These are phyloP conservation scores for Astreopora myriophthalma DNA, from an alignment of 64 coral and sea anemone species.

Conservation along the genomic window DNA sequence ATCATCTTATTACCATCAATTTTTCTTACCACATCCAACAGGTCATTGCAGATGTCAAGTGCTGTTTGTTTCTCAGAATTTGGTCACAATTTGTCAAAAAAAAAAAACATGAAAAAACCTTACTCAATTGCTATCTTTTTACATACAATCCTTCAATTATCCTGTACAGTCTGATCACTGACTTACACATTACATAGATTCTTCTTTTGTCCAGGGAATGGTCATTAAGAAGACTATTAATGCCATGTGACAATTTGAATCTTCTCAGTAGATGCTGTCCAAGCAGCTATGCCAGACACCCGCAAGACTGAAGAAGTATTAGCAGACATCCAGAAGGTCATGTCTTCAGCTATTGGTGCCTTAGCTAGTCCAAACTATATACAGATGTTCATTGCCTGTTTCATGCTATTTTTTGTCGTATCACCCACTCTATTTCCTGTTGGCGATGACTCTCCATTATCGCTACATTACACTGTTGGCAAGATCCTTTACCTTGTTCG, in stretches of 20 bases:
- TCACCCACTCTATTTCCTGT: conserved; percentile 63
- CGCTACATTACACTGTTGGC: conserved; percentile 35
- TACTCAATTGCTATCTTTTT: too few relatives aligned
- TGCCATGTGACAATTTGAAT: background rate
- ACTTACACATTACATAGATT: too few relatives aligned
- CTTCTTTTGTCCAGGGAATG: too few relatives aligned
- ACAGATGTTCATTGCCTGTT: conserved; percentile 25
- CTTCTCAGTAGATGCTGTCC: background rate
- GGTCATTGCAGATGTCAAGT: too few relatives aligned
- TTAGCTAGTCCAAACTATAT: conserved; percentile 25
- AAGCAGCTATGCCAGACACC: background rate
- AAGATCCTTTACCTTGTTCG: conserved; percentile 63
- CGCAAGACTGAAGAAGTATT: conserved; percentile 57
- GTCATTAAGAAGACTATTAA: too few relatives aligned
- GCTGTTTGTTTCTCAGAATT: too few relatives aligned
- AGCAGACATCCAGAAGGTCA: conserved; percentile 1
- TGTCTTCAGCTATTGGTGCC: conserved; percentile 25
- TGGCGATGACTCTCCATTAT: background rate
- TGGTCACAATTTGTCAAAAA: too few relatives aligned
- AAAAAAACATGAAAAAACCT: too few relatives aligned
- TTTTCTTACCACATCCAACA: too few relatives aligned
- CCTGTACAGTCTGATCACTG: too few relatives aligned
- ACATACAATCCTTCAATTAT: too few relatives aligned
- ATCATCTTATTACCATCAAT: too few relatives aligned
- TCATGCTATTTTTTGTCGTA: conserved; percentile 50